phyloP scores from a whole-genome alignment of 2,113 vertebrate species.

The Pampusana beccarii region DNA sequence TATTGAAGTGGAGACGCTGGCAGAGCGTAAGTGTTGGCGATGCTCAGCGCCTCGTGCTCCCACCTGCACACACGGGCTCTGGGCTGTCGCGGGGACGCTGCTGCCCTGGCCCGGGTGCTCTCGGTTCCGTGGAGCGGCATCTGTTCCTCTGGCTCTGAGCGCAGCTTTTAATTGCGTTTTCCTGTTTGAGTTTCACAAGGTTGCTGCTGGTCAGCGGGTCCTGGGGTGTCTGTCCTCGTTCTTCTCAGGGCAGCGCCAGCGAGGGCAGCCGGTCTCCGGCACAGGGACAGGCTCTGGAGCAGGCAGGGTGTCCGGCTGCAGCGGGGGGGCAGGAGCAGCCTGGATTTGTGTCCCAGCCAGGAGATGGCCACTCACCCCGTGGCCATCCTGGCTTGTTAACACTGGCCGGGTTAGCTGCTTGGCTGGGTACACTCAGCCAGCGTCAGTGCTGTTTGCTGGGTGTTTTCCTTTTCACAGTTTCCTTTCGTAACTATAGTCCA shows the following conservation, averaged over 20 bases:
- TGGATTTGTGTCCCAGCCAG: too few relatives aligned
- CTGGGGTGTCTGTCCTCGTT: neutral
- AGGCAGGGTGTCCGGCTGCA: too few relatives aligned
- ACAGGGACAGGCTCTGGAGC: neutral
- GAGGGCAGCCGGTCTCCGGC: too few relatives aligned
- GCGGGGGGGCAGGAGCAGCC: too few relatives aligned
- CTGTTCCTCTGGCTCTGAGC: neutral
- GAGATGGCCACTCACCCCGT: too few relatives aligned
- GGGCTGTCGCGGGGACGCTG: neutral
- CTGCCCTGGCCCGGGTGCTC: neutral
- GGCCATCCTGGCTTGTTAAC: neutral
- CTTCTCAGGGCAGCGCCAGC: neutral
- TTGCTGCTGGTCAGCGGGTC: neutral
- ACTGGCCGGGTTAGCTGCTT: neutral
- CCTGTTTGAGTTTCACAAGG: neutral
- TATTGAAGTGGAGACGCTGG: constrained; percentile 92
- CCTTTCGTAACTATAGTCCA: neutral
- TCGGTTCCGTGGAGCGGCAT: neutral
- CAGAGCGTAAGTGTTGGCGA: constrained; percentile 83
- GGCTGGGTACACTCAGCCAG: neutral
- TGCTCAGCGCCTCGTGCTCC: accelerated
- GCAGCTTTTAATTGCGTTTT: neutral
- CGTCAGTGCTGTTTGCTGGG: neutral
- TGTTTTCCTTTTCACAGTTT: neutral
- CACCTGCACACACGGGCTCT: neutral